Conservation (phyloP, 2,797 vertebrate species). For the Melanogrammus aeglefinus region DNA sequence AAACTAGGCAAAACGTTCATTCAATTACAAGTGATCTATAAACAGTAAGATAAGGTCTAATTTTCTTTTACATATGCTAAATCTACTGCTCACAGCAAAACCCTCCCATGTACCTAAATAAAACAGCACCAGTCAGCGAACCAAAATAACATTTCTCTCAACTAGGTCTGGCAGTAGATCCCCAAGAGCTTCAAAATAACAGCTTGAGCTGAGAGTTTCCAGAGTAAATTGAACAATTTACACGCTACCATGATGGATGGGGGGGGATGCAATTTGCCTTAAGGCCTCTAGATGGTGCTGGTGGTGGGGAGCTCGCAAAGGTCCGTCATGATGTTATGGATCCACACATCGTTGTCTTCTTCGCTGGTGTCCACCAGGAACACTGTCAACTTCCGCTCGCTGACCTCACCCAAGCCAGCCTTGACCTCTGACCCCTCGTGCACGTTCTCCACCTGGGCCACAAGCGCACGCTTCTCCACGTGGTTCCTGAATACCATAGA, state of each 20-base stretch:
- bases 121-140: not conserved
- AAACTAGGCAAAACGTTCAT: not conserved
- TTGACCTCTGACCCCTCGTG: constrained; percentile 56
- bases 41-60: not conserved
- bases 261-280: too few relatives aligned
- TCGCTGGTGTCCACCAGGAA: constrained; percentile 88
- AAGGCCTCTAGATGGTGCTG: constrained; percentile 27
- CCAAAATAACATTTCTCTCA: too few relatives aligned
- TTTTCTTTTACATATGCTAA: not conserved
- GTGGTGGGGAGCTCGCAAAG: constrained; percentile 59
- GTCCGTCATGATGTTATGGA: constrained; percentile 87
- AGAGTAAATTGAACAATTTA: not conserved
- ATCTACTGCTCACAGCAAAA: not conserved
- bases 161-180: too few relatives aligned
- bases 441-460: constrained; percentile 83
- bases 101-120: not conserved
- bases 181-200: too few relatives aligned
- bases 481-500: constrained; percentile 91
- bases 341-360: constrained; percentile 85
- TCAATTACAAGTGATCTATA: not conserved
- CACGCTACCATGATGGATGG: not conserved
- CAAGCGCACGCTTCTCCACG: constrained; percentile 87
- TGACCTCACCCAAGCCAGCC: constrained; percentile 57
- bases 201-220: too few relatives aligned
- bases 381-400: constrained; percentile 79